Evolutionary conservation across 2,797 vertebrate species (phyloP), one percentile per base, ranked within the genome.

Genomic region (Bovichtus diacanthus): DNA sequence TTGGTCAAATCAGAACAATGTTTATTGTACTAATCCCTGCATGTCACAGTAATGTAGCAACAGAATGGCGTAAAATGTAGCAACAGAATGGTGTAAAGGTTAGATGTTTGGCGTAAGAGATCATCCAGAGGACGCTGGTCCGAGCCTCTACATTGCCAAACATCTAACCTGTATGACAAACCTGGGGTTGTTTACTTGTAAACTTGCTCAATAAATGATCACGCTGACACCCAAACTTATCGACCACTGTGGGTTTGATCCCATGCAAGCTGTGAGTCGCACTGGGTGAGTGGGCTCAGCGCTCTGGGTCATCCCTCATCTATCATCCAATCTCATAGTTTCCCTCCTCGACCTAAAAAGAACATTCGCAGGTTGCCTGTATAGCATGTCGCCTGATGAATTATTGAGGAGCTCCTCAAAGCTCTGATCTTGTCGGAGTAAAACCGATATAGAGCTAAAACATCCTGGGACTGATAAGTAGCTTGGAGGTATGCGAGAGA

Each of bases 391-490:
- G 39, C 76, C 84, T 80, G 75, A 84, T 93, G 76, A 92, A 90
- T 89, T 89, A 90, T 93, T 89, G 81, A 92, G 67, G 71, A 80
- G 66, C 80, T 50, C 65, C 80, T 85, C 80, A 77, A 77, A 84
- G 83, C 89, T 87, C 81, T 85, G 84, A 90, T 93, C 90, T 87
- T 87, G 68, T 88, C 70, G 23, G 80, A 85, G 76, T 78, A 81
- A 87, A 86, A 84, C 73, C 25, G 61, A 74, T 82, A 82, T 66
- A 83, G 80, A 18, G 19, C 83, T 72, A 63, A 80, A 80, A 78
- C 81, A 82, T 87, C 83, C 73, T 44, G 74, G 39, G 83, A 90
- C 83, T 88, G 82, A 84, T 82, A 80, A 87, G 87, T 64, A 84
- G 81, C 75, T 87, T 1, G 19, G 63, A 83, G 84, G 62, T 74